These are phyloP conservation scores for Spicauda simplicius DNA, from an alignment of 2,888 invertebrate species.

Conservation along the genomic window DNA sequence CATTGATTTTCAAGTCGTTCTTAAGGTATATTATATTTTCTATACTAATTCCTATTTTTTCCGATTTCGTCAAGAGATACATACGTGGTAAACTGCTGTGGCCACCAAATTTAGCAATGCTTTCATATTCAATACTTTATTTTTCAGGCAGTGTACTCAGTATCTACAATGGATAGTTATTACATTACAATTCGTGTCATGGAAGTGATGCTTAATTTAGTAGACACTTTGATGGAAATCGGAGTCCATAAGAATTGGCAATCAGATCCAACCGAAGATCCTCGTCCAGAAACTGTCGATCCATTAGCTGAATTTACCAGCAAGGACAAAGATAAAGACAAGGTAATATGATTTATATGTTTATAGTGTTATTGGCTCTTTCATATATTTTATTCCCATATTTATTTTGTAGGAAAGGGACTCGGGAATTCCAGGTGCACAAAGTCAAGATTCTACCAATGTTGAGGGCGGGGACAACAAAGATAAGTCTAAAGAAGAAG, in stretches of 20 bases:
- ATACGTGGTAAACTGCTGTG: not conserved
- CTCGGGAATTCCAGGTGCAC: conserved; percentile 75
- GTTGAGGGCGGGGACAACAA: conserved; percentile 75
- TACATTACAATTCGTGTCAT: conserved; percentile 95
- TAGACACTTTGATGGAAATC: conserved; percentile 96
- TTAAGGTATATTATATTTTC: conserved; percentile 85
- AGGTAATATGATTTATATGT: conserved; percentile 51
- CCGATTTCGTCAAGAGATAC: too few relatives aligned
- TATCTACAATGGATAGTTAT: conserved; percentile 92
- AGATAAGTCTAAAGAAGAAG: conserved; percentile 69
- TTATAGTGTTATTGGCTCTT: not conserved
- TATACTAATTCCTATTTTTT: not conserved
- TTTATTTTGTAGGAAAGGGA: conserved; percentile 66
- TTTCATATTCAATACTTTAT: conserved; percentile 1
- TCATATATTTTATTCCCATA: too few relatives aligned
- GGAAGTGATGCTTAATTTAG: conserved; percentile 95
- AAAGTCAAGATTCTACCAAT: conserved; percentile 80
- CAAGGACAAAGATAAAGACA: conserved; percentile 62
- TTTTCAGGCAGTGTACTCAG: conserved; percentile 92
- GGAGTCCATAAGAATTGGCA: conserved; percentile 89
- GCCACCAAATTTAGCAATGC: too few relatives aligned
- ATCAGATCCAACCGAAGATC: conserved; percentile 67
- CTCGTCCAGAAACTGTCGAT: conserved; percentile 62
- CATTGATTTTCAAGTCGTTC: conserved; percentile 94
- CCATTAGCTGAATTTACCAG: conserved; percentile 58